Evolutionary conservation across 2,888 invertebrate species (phyloP), one percentile per base, ranked within the genome.

Genomic region (Mimumesa dahlbomi): DNA sequence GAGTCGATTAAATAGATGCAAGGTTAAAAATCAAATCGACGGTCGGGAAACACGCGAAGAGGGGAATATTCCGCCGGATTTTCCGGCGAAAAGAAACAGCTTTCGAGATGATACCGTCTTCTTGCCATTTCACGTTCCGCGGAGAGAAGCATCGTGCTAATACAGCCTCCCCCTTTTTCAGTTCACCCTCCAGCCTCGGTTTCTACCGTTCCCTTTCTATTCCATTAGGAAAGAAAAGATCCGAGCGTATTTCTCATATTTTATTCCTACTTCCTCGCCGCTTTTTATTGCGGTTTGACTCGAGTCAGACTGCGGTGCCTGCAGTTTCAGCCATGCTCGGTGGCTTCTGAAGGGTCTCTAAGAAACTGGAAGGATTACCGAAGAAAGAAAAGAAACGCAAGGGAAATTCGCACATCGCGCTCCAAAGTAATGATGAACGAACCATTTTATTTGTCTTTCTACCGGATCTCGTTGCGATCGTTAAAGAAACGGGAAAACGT

Each of bases 181-280:
- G 14, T 22, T 22, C 36, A 19, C n/a, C 13, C 45, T 48, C 58
- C 34, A 49, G 18, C 43, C 29, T 21, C 45, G n/a, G n/a, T n/a
- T 25, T 43, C 7, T 38, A 42, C 54, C n/a, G 53, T 61, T 18
- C 46, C n/a, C 45, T 34, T 53, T 43, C 25, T 59, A 31, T 13
- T 18, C 40, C 45, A 52, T 62, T 58, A 46, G 56, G 54, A 29
- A 54, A 46, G 64, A 56, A 70, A 71, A 70, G 56, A 73, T 58
- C 49, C 54, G 22, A 46, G 34, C 65, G 65, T 74, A 78, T 78
- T 72, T 58, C 72, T 78, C 75, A 77, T 72, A 78, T 75, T 75
- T 78, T 77, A 77, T 75, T 71, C 68, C 63, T 34, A 29, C 68
- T 63, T 58, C 50, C 25, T 50, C 36, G 43, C 45, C 22, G 57